Percentiles rank a stretch among this genome's conserved stretches.
phyloP scores from a whole-genome alignment of 2,113 vertebrate species.

The Pogonocichla stellata region DNA sequence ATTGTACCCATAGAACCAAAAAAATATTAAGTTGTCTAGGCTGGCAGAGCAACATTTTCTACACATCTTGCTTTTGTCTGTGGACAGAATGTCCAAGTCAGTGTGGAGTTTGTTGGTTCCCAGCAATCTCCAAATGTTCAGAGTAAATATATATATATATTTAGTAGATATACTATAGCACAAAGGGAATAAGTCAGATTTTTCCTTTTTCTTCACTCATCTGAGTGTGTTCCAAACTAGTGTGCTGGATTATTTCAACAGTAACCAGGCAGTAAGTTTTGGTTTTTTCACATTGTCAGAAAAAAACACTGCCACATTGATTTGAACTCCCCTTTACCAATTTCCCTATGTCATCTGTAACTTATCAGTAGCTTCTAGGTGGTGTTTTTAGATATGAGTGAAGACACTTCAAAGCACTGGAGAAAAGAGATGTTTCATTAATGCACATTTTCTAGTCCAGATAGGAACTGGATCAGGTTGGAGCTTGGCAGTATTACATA shows the following conservation, averaged over 20 bases:
- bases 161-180: rapidly evolving
- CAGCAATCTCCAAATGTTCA: not conserved
- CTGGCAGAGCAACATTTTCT: not conserved
- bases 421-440: not conserved
- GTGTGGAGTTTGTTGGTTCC: not conserved
- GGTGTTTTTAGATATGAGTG: not conserved
- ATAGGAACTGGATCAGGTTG: not conserved
- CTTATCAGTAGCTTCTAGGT: not conserved
- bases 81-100: not conserved
- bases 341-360: not conserved
- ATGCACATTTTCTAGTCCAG: not conserved
- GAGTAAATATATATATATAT: not conserved
- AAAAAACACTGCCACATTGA: not conserved
- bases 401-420: not conserved
- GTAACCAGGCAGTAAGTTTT: not conserved
- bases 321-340: not conserved
- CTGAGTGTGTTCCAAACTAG: not conserved
- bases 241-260: not conserved
- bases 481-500: not conserved
- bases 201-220: not conserved
- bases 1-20: not conserved
- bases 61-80: not conserved
- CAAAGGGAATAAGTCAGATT: not conserved
- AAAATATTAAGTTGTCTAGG: not conserved
- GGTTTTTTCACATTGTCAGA: not conserved